Percentiles rank a stretch among this genome's conserved stretches.
Evolutionary conservation across 2,113 vertebrate genomes (phyloP).

Genomic region (Anser cygnoides): DNA sequence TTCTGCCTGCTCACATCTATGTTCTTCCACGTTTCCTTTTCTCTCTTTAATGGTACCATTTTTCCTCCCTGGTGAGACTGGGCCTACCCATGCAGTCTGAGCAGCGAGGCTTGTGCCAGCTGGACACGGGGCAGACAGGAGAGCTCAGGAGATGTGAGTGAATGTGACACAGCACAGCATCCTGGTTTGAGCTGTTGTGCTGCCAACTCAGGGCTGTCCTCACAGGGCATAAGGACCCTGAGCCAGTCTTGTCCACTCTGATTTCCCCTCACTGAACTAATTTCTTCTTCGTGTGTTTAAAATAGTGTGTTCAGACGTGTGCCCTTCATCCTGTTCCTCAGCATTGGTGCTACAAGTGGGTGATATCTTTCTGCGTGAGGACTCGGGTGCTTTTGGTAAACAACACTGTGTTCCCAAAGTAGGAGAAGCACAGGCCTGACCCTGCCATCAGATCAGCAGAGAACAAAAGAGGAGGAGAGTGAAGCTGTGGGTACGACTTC

Average conservation of each 20-base stretch:
- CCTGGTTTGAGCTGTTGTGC: background rate
- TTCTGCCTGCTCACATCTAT: background rate
- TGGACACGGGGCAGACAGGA: background rate
- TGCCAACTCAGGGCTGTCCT: accelerated
- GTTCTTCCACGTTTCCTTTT: background rate
- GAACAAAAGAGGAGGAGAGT: background rate
- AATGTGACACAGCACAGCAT: accelerated
- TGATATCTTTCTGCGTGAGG: background rate
- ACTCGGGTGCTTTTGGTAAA: background rate
- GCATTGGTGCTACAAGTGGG: accelerated
- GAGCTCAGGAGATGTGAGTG: background rate
- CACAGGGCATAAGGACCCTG: accelerated
- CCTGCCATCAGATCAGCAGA: background rate
- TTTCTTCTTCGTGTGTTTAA: background rate
- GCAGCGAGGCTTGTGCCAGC: background rate
- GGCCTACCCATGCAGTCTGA: accelerated
- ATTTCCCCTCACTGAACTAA: background rate
- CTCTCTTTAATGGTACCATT: background rate
- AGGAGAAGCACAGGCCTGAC: background rate
- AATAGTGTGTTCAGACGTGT: accelerated
- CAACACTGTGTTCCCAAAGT: background rate
- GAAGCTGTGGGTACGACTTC: background rate
- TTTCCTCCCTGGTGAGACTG: background rate
- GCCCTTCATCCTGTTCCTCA: background rate
- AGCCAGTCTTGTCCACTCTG: background rate